Evolutionary conservation across 2,888 invertebrate genomes (phyloP), one percentile per base, ranked within the genome.

Genomic region (Drosophila ustulata): DNA sequence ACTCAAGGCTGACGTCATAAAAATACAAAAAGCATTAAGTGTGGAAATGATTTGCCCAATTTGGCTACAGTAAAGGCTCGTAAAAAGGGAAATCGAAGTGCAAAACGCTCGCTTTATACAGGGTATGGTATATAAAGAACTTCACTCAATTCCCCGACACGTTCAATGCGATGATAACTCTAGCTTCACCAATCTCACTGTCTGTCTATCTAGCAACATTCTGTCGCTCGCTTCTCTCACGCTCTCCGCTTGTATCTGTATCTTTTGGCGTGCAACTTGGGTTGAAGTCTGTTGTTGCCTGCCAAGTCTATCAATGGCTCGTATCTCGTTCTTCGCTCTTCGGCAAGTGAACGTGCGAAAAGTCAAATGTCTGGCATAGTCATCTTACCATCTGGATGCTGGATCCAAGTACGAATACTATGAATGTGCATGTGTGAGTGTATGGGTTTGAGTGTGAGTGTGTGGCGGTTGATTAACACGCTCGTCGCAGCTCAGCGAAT

Each of bases 391-490:
- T 57, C 46, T 47, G 66, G 41, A 26, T 55, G 62, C 51, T 57
- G 37, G 32, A 46, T 8, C 32, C 13, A 28, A 41, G 18, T 43
- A 9, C 11, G 53, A 30, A 3, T 41, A 13, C 3, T 23, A 0
- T 39, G 57, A 30, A 30, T 49, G 6, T n/a, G 18, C 11, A 26
- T 28, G 9, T 39, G 46, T 8, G 34, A 18, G 4, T 32, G 9
- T 32, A 18, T 8, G 26, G 25, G 13, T 47, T n/a, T 53, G 37
- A 45, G 18, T 45, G 62, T 28, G 26, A 39, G 37, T 53, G 9
- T 63, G 25, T 67, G 67, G 56, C 70, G 51, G n/a, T 83, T 86
- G 82, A 85, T 83, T 88, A 83, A 72, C 83, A 73, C 76, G 80
- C 86, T 82, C 70, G 49, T 49, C 50, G 50, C 46, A 46, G 46